phyloP scores from a whole-genome alignment of 2,113 vertebrate species.

The Herpailurus yagouaroundi region DNA sequence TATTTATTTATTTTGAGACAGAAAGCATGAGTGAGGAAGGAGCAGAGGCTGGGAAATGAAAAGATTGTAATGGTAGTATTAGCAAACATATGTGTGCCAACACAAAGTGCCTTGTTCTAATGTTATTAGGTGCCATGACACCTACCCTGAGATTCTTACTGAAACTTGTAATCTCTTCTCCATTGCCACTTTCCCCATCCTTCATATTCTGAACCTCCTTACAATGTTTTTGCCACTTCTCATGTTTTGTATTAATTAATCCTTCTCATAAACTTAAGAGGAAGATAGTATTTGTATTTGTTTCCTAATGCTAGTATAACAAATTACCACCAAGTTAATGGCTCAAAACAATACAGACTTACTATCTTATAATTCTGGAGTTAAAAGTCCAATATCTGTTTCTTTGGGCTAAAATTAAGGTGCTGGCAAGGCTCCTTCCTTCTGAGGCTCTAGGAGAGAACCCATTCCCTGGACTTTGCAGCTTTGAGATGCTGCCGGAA shows the following conservation, averaged over 20 bases:
- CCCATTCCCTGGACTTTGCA: not conserved
- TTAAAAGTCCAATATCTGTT: not conserved
- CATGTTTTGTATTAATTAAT: not conserved
- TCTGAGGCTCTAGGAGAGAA: not conserved
- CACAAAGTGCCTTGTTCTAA: not conserved
- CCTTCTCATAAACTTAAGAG: not conserved
- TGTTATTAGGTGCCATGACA: not conserved
- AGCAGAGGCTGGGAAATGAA: not conserved
- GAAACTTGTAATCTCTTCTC: not conserved
- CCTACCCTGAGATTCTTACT: not conserved
- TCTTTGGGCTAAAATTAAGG: not conserved
- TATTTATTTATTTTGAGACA: too few relatives aligned
- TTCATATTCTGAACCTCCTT: not conserved
- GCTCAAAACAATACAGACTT: not conserved
- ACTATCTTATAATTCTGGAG: not conserved
- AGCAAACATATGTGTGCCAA: not conserved
- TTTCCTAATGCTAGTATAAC: not conserved
- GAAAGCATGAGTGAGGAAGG: too few relatives aligned
- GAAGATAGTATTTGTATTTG: not conserved
- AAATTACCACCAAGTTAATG: not conserved
- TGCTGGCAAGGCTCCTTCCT: not conserved
- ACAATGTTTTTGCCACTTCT: not conserved
- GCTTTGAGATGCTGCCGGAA: not conserved
- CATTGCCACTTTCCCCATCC: not conserved
- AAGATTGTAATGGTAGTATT: not conserved